Evolutionary conservation across 2,113 vertebrate species (phyloP).

Genomic region (Mionectes macconnelli): DNA sequence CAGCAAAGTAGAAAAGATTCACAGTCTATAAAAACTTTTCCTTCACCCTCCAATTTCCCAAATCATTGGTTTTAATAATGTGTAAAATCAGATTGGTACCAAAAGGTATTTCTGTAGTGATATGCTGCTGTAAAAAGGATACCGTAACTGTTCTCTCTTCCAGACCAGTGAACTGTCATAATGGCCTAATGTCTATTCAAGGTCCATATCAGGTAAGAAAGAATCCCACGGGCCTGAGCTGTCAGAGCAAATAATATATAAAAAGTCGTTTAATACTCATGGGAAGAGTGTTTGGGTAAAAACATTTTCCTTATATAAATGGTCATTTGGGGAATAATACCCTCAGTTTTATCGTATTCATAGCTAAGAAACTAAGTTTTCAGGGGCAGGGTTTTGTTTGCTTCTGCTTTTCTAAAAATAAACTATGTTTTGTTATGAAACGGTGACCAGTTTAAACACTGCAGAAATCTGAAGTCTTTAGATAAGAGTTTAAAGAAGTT

Average conservation of each 20-base stretch:
- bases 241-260: neutral
- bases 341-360: neutral
- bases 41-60: neutral
- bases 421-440: too few relatives aligned
- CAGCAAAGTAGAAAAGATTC: neutral
- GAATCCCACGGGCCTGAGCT: neutral
- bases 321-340: neutral
- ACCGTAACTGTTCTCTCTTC: neutral
- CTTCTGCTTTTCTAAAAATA: neutral
- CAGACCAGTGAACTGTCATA: neutral
- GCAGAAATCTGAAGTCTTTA: neutral
- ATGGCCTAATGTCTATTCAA: neutral
- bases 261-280: neutral
- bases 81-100: neutral
- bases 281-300: neutral
- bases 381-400: fast-evolving
- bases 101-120: neutral
- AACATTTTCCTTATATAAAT: neutral
- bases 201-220: neutral
- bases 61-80: neutral
- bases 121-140: neutral
- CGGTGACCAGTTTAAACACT: neutral
- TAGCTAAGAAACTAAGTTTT: neutral
- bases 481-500: neutral
- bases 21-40: neutral